Conservation (phyloP, 2,797 vertebrate species). For the Neostethus bicornis region DNA sequence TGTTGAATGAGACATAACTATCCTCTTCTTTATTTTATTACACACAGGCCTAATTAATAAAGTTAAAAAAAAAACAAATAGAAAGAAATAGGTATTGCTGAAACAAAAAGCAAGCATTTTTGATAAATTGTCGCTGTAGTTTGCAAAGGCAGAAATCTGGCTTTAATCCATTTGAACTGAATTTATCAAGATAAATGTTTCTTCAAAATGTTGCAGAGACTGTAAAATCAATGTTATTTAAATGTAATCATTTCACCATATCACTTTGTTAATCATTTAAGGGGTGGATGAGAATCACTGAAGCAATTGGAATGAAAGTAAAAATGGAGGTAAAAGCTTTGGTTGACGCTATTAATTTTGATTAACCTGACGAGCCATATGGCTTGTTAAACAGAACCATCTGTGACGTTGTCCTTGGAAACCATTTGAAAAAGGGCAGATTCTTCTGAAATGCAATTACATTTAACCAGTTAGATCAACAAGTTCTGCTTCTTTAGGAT, state of each 20-base stretch:
- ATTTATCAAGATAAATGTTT: slow-evolving; percentile 27
- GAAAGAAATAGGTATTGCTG: slow-evolving; percentile 12
- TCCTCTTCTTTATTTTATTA: slow-evolving; percentile 18
- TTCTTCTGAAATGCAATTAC: background rate
- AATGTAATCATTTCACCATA: background rate
- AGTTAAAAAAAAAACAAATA: too few species aligned
- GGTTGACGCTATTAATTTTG: background rate
- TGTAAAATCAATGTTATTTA: slow-evolving; percentile 23
- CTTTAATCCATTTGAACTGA: slow-evolving; percentile 54
- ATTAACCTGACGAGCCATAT: background rate
- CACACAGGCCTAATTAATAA: too few species aligned
- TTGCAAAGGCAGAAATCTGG: slow-evolving; percentile 8
- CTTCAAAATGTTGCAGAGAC: slow-evolving; percentile 46
- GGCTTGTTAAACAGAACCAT: background rate
- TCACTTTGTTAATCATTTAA: background rate
- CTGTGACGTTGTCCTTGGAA: slow-evolving; percentile 1
- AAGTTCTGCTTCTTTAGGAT: background rate
- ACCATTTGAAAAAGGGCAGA: background rate
- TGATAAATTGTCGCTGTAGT: slow-evolving; percentile 25
- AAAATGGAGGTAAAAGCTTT: background rate
- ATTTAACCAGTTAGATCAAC: background rate
- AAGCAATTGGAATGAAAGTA: background rate
- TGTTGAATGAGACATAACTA: slow-evolving; percentile 19
- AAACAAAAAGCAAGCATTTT: slow-evolving; percentile 36
- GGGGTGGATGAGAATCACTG: background rate